Base-by-base conservation (phyloP, 2,888 invertebrate species). In the Brenthis hecate region DNA sequence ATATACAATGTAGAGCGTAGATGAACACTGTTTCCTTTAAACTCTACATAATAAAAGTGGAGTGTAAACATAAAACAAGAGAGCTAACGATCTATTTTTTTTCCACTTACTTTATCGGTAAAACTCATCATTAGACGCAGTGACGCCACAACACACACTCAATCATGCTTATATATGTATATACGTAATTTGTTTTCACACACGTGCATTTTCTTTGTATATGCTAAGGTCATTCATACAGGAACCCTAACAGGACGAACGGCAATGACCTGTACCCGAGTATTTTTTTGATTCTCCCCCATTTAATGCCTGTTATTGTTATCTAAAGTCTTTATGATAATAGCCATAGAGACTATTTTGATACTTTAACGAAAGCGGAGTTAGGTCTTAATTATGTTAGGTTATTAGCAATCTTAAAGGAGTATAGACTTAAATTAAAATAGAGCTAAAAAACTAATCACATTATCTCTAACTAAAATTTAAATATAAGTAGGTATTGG, bases 211-310 rank as follows among this genome's bases (percentile, higher is more conserved):
- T 64, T 56, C 61, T 56, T 66, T 64, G 62, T 65, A 60, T 63
- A 65, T 73, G 69, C 73, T 76, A 76, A 75, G 80, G 80, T 82
- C 81, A 79, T 79, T 78, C 79, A 75, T 79, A 76, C 77, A 79
- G 80, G 78, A 78, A 79, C 76, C 74, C 66, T 65, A 73, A 60
- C 74, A 76, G 77, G 76, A 77, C 75, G 72, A 71, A 67, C 75
- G 79, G 74, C 80, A 80, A 77, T 78, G 81, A 81, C 80, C 81
- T 75, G 69, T 56, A 66, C 55, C 66, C 66, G 72, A 57, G 64
- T 62, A 56, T 66, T 68, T 72, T 71, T 70, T 70, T 65, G 57
- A 55, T 47, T 61, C 68, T 70, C 71, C 73, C 74, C 69, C 66
- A 63, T 64, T 55, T 56, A 62, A 56, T 56, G 28, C 56, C 58